These are phyloP conservation scores for Oreochromis spilurus DNA, from an alignment of 2,113 vertebrate species.

Conservation along the genomic window DNA sequence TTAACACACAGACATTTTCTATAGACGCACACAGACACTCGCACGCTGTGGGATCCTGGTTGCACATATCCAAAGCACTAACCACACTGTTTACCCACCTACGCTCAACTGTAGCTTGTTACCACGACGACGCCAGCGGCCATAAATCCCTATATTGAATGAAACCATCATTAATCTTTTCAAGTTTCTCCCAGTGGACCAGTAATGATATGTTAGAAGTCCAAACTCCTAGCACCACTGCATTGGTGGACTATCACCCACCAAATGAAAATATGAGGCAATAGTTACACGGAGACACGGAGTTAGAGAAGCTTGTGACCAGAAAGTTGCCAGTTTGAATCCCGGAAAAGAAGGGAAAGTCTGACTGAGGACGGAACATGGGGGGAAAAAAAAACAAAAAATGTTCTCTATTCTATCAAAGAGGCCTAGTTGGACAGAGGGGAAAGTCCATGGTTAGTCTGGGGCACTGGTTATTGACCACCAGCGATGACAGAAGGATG, in stretches of 20 bases:
- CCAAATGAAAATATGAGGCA: slow-evolving; percentile 51
- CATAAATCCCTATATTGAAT: slow-evolving; percentile 48
- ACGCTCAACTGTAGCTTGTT: slow-evolving; percentile 51
- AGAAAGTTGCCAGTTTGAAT: slow-evolving; percentile 22
- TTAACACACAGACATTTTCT: not conserved
- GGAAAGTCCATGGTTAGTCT: not conserved
- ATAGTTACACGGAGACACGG: not conserved
- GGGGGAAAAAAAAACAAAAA: not conserved
- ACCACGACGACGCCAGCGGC: slow-evolving; percentile 50
- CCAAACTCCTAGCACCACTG: slow-evolving; percentile 26
- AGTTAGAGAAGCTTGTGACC: not conserved
- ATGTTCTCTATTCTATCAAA: not conserved
- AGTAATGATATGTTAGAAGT: slow-evolving; percentile 61
- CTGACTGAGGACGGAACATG: not conserved
- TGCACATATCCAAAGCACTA: slow-evolving; percentile 33
- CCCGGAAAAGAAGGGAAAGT: not conserved
- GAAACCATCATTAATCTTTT: slow-evolving; percentile 62
- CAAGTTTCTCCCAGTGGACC: slow-evolving; percentile 38
- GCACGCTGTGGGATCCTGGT: slow-evolving; percentile 6
- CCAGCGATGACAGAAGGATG: not conserved
- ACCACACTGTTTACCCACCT: slow-evolving; percentile 64
- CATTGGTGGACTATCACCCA: slow-evolving; percentile 48
- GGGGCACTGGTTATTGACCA: not conserved
- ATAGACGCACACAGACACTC: not conserved
- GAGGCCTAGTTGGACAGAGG: not conserved